phyloP scores from a whole-genome alignment of 2,797 vertebrate genomes.

The Pseudopleuronectes americanus region DNA sequence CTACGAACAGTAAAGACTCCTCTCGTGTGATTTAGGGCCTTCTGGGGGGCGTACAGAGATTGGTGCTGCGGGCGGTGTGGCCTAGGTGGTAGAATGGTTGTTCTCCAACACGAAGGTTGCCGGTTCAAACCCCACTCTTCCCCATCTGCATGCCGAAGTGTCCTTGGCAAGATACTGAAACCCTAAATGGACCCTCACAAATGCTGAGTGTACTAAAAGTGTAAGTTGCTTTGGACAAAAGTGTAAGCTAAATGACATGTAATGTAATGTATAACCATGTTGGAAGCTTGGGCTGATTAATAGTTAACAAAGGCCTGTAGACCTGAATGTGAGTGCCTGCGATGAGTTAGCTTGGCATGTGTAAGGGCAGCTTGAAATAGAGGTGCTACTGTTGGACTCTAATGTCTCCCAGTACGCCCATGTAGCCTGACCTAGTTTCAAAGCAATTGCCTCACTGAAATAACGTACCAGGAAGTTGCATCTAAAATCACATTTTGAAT shows the following conservation, averaged over 20 bases:
- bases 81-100: too few relatives aligned
- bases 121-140: too few relatives aligned
- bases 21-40: conserved; percentile 57
- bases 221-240: too few relatives aligned
- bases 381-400: conserved; percentile 17
- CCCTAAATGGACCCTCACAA: too few relatives aligned
- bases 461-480: background rate
- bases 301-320: conserved; percentile 33
- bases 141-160: too few relatives aligned
- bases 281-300: conserved; percentile 46
- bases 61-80: too few relatives aligned
- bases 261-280: conserved; percentile 5
- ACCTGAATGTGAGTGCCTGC: conserved; percentile 1
- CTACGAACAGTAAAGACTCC: conserved; percentile 15
- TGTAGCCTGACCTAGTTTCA: conserved; percentile 16
- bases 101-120: too few relatives aligned
- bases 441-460: conserved; percentile 33
- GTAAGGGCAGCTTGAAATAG: conserved; percentile 37
- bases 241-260: too few relatives aligned
- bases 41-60: conserved; percentile 37
- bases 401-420: conserved; percentile 44
- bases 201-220: too few relatives aligned
- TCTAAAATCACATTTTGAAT: conserved; percentile 18
- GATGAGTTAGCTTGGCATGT: conserved; percentile 42
- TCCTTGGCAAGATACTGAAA: too few relatives aligned